A percentile compares a stretch with the other conserved stretches of the same genome.
Conservation (phyloP, 1,140 invertebrate genomes). For the Melanaphis sacchari region DNA sequence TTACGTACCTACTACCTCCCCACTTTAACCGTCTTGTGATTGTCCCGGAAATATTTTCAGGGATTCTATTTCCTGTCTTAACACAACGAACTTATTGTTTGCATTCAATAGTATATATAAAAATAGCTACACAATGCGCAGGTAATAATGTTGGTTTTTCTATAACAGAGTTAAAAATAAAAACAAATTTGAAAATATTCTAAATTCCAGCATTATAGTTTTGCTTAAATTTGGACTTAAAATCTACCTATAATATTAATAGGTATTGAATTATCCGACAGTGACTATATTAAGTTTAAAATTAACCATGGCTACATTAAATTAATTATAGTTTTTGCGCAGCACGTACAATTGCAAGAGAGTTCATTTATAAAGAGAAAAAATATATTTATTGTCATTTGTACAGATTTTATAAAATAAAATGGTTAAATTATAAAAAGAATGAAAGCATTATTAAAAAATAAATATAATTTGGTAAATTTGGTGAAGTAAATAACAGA, state of each 20-base stretch:
- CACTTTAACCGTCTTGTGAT: neutral
- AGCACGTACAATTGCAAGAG: neutral
- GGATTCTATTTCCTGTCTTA: constrained; percentile 32
- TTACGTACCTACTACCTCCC: neutral
- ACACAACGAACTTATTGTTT: constrained; percentile 47
- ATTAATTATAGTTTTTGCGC: neutral
- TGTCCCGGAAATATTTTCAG: constrained; percentile 42
- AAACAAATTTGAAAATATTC: neutral
- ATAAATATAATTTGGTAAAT: neutral
- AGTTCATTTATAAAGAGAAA: neutral
- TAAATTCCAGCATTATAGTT: neutral
- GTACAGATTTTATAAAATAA: neutral
- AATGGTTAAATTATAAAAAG: neutral
- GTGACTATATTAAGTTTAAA: too few species aligned
- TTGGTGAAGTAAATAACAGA: neutral
- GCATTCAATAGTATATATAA: neutral
- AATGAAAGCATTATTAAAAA: neutral
- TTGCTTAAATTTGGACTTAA: neutral
- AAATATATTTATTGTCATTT: neutral
- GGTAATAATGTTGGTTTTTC: too few species aligned
- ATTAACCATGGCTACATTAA: too few species aligned
- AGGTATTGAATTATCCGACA: neutral
- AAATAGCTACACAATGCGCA: neutral
- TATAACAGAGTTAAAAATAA: neutral
- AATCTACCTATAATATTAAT: neutral